Evolutionary conservation across 1,140 invertebrate species (phyloP).

Genomic region (Capitella teleta): DNA sequence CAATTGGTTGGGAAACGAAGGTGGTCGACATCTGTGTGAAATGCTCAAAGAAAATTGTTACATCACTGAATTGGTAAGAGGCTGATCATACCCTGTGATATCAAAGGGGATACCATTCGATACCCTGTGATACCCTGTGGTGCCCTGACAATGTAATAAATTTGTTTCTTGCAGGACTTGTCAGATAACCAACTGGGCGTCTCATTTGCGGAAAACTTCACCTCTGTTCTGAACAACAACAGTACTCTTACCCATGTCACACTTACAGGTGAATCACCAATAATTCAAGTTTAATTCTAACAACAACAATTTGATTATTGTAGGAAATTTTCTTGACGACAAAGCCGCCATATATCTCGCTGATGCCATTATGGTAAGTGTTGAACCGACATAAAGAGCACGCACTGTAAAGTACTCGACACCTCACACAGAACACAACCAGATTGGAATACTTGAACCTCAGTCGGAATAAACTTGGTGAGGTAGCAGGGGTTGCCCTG

Average conservation of each 20-base stretch:
- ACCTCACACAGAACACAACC: slow-evolving; percentile 10
- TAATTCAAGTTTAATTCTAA: neutral
- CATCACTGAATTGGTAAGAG: slow-evolving; percentile 33
- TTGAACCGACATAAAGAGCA: neutral
- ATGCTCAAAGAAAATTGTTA: slow-evolving; percentile 42
- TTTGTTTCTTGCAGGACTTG: slow-evolving; percentile 28
- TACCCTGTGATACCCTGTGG: too few species aligned
- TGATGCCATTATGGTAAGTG: slow-evolving; percentile 27
- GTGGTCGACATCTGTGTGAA: slow-evolving; percentile 30
- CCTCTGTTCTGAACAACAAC: slow-evolving; percentile 22
- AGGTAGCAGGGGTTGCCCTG: slow-evolving; percentile 26
- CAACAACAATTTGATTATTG: slow-evolving; percentile 3
- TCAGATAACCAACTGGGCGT: slow-evolving; percentile 28
- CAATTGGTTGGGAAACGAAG: slow-evolving; percentile 33
- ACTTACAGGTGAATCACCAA: slow-evolving; percentile 20
- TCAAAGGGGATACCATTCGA: neutral
- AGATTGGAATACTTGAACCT: slow-evolving; percentile 21
- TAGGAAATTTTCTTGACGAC: slow-evolving; percentile 34
- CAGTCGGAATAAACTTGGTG: slow-evolving; percentile 35
- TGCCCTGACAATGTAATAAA: too few species aligned
- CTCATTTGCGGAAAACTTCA: slow-evolving; percentile 20
- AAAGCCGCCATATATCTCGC: slow-evolving; percentile 26
- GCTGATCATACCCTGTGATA: neutral
- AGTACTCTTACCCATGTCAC: slow-evolving; percentile 27
- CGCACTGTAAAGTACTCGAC: too few species aligned